These are phyloP conservation scores for Anolis carolinensis DNA, from an alignment of 2,113 vertebrate species.

Conservation along the genomic window DNA sequence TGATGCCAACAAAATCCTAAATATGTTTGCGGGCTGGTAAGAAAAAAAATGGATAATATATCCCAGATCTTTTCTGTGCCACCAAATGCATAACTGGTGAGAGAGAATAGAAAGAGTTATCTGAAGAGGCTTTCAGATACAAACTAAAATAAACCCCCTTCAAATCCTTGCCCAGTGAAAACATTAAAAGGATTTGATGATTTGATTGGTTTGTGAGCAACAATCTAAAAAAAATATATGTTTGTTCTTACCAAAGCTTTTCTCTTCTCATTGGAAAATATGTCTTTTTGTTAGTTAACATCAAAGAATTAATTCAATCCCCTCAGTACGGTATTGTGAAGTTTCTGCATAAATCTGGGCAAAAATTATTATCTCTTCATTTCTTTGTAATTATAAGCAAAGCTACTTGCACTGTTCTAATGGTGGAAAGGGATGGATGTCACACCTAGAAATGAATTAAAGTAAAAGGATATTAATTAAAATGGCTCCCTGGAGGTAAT, in stretches of 20 bases:
- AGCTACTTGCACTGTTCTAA: conserved; percentile 30
- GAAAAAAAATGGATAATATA: too few species aligned
- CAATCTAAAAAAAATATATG: conserved; percentile 29
- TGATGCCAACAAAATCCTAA: too few species aligned
- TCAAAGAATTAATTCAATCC: conserved; percentile 43
- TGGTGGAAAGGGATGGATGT: conserved; percentile 38
- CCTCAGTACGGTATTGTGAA: conserved; percentile 49
- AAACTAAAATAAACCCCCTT: too few species aligned
- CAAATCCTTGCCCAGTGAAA: too few species aligned
- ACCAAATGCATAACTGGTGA: too few species aligned
- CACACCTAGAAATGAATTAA: conserved; percentile 36
- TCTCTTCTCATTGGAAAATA: conserved; percentile 18
- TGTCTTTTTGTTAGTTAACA: conserved; percentile 39
- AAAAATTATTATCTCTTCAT: conserved; percentile 35
- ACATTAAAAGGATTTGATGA: not conserved
- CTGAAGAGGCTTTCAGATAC: too few species aligned
- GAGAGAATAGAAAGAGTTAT: too few species aligned
- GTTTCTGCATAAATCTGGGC: not conserved
- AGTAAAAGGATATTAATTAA: conserved; percentile 45
- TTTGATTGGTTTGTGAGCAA: conserved; percentile 18
- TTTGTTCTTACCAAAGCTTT: conserved; percentile 45
- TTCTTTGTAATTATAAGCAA: conserved; percentile 61
- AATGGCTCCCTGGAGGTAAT: conserved; percentile 30
- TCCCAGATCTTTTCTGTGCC: too few species aligned
- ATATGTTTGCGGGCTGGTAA: too few species aligned